Conservation (phyloP, 2,797 vertebrate genomes). For the Alcedo quadribrachys region DNA sequence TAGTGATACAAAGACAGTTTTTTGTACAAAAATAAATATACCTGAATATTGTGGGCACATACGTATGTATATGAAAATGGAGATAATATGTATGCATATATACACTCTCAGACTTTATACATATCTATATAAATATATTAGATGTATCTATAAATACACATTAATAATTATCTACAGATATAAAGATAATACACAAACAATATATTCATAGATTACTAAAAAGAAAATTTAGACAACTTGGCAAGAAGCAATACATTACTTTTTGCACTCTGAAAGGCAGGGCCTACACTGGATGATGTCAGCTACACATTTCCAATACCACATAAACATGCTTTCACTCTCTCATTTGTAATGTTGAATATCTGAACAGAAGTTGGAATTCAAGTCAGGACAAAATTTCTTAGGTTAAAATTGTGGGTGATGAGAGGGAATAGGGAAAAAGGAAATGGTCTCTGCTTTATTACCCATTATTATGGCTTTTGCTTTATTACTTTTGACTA, state of each 20-base stretch:
- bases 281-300: neutral
- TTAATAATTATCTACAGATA: neutral
- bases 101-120: neutral
- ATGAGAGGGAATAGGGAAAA: neutral
- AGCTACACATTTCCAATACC: neutral
- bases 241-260: neutral
- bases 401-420: neutral
- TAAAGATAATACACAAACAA: neutral
- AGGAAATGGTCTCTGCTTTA: neutral
- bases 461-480: neutral
- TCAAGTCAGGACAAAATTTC: neutral
- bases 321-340: neutral
- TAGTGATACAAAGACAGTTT: neutral
- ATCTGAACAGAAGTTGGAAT: neutral
- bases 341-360: neutral
- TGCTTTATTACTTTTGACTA: neutral
- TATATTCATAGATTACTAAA: neutral
- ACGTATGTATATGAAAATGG: neutral
- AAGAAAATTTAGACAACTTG: neutral
- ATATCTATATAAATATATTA: neutral
- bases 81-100: neutral
- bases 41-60: neutral
- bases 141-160: neutral
- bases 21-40: constrained; percentile 6
- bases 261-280: neutral